These are phyloP conservation scores for Cuculus canorus DNA, from an alignment of 2,797 vertebrate genomes.

Conservation along the genomic window DNA sequence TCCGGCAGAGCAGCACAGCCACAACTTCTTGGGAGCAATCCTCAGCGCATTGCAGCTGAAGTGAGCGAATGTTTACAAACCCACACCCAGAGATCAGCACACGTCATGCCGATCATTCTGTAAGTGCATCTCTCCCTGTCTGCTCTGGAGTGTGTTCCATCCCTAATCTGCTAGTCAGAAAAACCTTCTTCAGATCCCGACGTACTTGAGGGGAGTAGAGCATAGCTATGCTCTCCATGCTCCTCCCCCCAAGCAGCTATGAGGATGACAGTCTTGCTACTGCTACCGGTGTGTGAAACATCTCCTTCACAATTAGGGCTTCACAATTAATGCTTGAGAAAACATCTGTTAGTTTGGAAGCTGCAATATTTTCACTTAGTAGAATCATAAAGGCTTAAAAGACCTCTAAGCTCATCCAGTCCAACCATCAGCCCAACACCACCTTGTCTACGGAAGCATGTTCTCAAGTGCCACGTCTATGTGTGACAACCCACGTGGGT, in stretches of 20 bases:
- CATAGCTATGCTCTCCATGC: neutral
- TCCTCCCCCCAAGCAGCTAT: neutral
- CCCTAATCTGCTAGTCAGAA: neutral
- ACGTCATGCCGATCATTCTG: fast-evolving
- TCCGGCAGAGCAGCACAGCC: constrained; percentile 68
- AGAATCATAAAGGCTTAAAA: too few relatives aligned
- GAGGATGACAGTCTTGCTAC: neutral
- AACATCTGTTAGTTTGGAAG: neutral
- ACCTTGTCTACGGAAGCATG: too few relatives aligned
- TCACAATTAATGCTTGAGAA: too few relatives aligned
- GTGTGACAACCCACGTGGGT: neutral
- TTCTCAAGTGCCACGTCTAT: neutral
- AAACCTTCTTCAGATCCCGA: neutral
- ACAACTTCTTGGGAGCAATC: constrained; percentile 83
- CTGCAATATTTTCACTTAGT: neutral
- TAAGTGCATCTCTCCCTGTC: neutral
- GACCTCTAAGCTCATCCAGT: too few relatives aligned
- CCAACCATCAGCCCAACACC: too few relatives aligned
- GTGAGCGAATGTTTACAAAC: constrained; percentile 69
- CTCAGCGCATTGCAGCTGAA: constrained; percentile 79
- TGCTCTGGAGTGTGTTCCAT: neutral
- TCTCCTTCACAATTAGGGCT: neutral
- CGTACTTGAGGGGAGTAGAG: fast-evolving
- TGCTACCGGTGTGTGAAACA: neutral
- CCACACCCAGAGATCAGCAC: neutral